Evolutionary conservation across 2,888 invertebrate species (phyloP), one percentile per base, ranked within the genome.

Genomic region (Scaeva pyrastri): DNA sequence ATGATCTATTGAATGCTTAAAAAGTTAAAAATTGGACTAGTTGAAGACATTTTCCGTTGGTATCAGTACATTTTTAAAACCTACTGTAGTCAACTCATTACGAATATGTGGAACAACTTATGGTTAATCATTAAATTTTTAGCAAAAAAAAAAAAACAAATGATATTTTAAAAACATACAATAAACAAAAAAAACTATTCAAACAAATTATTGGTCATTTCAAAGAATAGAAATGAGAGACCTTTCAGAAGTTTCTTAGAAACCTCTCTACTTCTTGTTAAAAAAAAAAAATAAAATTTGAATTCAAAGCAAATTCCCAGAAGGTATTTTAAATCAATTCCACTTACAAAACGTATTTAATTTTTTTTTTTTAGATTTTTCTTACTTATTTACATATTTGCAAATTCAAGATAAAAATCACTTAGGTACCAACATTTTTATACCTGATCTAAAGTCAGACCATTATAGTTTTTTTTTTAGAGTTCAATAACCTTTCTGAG

Each of bases 401-500:
- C 31, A 16, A 56, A 56, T 16, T 56, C 31, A 14, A 16, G 31
- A 56, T 36, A 11, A 36, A 7, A 56, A 36, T 36, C 36, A 16
- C 31, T 31, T 45, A 5, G 8, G 31, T 31, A 31, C 31, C 6
- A 31, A 31, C 31, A 5, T n/a, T n/a, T n/a, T n/a, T n/a, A n/a
- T 56, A 31, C 31, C n/a, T 19, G 16, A 36, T 31, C 11, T 56
- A 19, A 36, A 16, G 36, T 31, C 36, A 16, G 31, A 31, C 31
- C 31, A 31, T 31, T 2, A 31, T 31, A 31, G 2, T 31, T 5
- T 5, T 31, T 31, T 31, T 5, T 2, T 31, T 0, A 31, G 31
- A 36, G 56, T 56, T 56, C 56, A 56, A 56, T 56, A 56, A 56
- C 56, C 56, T n/a, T n/a, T n/a, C n/a, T 16, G 11, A 31, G 1